Evolutionary conservation across 2,888 invertebrate genomes (phyloP).

Genomic region (Parasteatoda lunata): DNA sequence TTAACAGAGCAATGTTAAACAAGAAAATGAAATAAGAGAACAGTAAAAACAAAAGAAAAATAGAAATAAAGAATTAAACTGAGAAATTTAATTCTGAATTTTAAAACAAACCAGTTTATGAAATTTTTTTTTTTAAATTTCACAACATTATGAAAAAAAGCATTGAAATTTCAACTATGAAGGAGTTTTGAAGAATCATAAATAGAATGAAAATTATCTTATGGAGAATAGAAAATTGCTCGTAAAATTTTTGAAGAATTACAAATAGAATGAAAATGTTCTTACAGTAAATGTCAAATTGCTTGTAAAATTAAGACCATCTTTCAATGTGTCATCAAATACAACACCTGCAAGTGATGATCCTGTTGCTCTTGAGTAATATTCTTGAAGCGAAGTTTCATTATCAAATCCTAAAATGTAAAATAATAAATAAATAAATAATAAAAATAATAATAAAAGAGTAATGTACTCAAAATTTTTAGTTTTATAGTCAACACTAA

Average conservation of each 20-base stretch:
- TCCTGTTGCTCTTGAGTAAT: conserved; percentile 7
- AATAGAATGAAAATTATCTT: too few relatives aligned
- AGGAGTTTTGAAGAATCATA: background rate
- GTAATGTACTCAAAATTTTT: too few relatives aligned
- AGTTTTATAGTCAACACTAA: too few relatives aligned
- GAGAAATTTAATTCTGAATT: background rate
- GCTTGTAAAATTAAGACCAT: conserved; percentile 12
- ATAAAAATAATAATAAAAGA: too few relatives aligned
- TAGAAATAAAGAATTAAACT: background rate
- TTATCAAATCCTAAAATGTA: conserved; percentile 27
- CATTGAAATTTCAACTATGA: background rate
- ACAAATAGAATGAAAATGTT: background rate
- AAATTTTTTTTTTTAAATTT: background rate
- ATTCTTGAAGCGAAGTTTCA: conserved; percentile 36
- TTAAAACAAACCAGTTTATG: background rate
- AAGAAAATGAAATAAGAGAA: background rate
- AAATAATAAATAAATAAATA: too few relatives aligned
- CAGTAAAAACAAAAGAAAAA: background rate
- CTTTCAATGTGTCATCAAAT: conserved; percentile 25
- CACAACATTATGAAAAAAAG: background rate
- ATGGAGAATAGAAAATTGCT: too few relatives aligned
- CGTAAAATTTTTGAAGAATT: background rate
- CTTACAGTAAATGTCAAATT: conserved; percentile 49
- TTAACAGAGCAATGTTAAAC: too few relatives aligned
- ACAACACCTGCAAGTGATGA: conserved; percentile 44